phyloP scores from a whole-genome alignment of 2,888 invertebrate genomes.

The Lepetodrilus schrolli region DNA sequence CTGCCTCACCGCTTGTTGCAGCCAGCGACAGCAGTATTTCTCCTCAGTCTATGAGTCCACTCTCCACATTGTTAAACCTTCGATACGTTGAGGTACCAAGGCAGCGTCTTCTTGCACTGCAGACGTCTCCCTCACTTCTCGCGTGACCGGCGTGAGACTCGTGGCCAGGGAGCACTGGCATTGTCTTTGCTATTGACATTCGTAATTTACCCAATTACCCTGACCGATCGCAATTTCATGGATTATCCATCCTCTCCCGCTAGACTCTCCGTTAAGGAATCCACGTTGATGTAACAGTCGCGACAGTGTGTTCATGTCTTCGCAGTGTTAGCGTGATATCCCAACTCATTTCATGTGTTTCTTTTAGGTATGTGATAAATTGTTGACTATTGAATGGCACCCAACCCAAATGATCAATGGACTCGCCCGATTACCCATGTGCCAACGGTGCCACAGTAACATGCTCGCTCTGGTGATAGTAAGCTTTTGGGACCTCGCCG shows the following conservation, averaged over 20 bases:
- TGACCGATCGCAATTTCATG: not conserved
- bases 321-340: not conserved
- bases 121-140: not conserved
- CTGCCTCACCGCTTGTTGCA: not conserved
- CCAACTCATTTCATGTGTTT: not conserved
- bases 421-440: slow-evolving; percentile 26
- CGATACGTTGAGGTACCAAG: slow-evolving; percentile 14
- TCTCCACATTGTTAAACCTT: slow-evolving; percentile 19
- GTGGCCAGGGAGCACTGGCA: not conserved
- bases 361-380: slow-evolving; percentile 20
- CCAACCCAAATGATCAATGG: slow-evolving; percentile 12
- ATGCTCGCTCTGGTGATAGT: not conserved
- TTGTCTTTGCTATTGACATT: slow-evolving; percentile 10
- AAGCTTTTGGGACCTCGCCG: not conserved
- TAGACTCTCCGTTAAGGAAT: not conserved
- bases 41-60: no score
- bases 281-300: not conserved
- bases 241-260: not conserved
- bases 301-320: not conserved
- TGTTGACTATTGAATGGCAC: not conserved
- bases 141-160: slow-evolving; percentile 4
- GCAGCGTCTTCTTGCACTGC: slow-evolving; percentile 3
- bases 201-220: not conserved
- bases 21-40: slow-evolving; percentile 1
- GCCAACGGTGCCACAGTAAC: not conserved